Evolutionary conservation across 2,113 vertebrate genomes (phyloP).

Genomic region (Chaetodon trifascialis): DNA sequence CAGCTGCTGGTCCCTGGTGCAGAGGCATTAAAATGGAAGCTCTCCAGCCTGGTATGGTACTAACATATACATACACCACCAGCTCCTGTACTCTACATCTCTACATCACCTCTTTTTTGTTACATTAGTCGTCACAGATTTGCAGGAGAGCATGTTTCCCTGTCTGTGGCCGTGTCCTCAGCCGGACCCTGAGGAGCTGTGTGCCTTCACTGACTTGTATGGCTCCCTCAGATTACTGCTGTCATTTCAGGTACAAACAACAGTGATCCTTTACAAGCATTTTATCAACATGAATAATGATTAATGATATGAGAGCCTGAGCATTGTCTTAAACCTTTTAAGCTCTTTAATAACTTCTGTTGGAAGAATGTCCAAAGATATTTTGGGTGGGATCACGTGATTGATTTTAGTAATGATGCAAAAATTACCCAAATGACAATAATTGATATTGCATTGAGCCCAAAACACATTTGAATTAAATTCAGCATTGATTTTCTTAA

Average conservation of each 20-base stretch:
- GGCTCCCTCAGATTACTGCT: slow-evolving; percentile 71
- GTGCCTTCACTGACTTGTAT: slow-evolving; percentile 65
- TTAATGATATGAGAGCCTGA: background rate
- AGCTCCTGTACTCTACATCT: background rate
- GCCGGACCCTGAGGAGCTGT: slow-evolving; percentile 75
- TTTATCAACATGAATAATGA: background rate
- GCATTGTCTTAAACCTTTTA: background rate
- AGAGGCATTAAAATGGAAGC: slow-evolving; percentile 45
- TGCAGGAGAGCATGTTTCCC: slow-evolving; percentile 51
- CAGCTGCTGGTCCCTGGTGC: slow-evolving; percentile 79
- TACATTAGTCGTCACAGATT: slow-evolving; percentile 42
- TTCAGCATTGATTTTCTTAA: background rate
- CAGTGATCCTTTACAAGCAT: accelerated
- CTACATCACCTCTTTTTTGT: background rate
- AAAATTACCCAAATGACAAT: background rate
- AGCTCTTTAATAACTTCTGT: background rate
- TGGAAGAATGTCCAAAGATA: too few relatives aligned
- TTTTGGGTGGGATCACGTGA: background rate
- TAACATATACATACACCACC: background rate
- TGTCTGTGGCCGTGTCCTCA: slow-evolving; percentile 14
- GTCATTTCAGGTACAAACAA: slow-evolving; percentile 74
- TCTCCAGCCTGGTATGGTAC: slow-evolving; percentile 68
- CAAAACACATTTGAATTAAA: background rate
- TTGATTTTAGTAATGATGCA: background rate
- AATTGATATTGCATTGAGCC: background rate